Base-by-base conservation (phyloP, 2,888 invertebrate species). In the Stenolophus ochropezus region DNA sequence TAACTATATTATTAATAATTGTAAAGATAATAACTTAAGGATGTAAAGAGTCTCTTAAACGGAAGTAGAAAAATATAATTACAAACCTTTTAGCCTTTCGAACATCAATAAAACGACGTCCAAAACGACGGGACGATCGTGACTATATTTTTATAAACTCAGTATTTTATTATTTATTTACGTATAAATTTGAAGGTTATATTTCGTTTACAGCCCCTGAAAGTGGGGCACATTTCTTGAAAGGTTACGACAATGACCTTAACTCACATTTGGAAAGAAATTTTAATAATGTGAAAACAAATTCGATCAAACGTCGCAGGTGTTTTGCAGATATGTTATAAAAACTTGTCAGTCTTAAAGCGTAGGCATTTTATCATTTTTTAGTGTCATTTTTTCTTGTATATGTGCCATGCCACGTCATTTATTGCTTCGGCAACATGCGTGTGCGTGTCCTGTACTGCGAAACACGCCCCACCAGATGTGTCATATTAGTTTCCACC, bases 341-440 rank as follows among this genome's bases (percentile, higher is more conserved):
- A 49, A 47, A 47, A 49, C 49, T 73, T 49, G 73, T 73, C 73
- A 73, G 49, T 73, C 73, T 73, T 49, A 73, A 73, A 49, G 18
- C 47, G 23, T 73, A 49, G 21, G 49, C 49, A 73, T 73, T 73
- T 73, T 73, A 49, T 73, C 73, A 73, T 73, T 73, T 73, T 73
- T 73, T 49, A 73, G 73, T 73, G 73, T 73, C 73, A 73, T 49
- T 73, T 73, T 73, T 73, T 73, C 73, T 73, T 73, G 47, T 73
- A 73, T 73, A 69, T 69, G 33, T 33, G 65, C 65, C 65, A 69
- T 69, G 27, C 65, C 18, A 69, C 33, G 65, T 33, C 65, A 69
- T 69, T 69, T 69, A 73, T 73, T 73, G 73, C 73, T 47, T 73
- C 49, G 27, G 47, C 49, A 73, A 73, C 49, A 73, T 73, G 49